These are phyloP conservation scores for Drosophila suzukii DNA, from an alignment of 1,140 invertebrate genomes.

Conservation along the genomic window DNA sequence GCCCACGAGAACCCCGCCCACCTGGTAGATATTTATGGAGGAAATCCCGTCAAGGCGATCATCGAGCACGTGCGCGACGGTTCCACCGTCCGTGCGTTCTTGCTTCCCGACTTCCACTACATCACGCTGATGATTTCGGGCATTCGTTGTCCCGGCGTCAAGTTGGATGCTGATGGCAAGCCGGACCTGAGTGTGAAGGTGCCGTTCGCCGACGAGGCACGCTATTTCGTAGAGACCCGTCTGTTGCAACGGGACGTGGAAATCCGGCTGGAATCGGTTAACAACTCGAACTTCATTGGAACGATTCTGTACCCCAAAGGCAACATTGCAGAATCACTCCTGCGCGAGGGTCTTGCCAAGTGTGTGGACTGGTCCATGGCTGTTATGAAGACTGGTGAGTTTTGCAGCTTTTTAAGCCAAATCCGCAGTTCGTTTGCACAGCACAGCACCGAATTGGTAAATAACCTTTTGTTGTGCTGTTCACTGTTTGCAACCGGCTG, in stretches of 20 bases:
- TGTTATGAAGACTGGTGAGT: conserved; percentile 90
- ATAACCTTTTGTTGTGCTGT: conserved; percentile 47
- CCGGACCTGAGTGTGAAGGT: conserved; percentile 86
- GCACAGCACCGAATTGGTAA: conserved; percentile 45
- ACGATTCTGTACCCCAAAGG: conserved; percentile 96
- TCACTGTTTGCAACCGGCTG: conserved; percentile 35
- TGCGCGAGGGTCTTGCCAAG: conserved; percentile 96
- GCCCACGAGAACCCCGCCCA: conserved; percentile 92
- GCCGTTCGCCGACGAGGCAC: conserved; percentile 85
- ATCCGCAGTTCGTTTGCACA: conserved; percentile 42
- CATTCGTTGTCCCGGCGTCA: conserved; percentile 93
- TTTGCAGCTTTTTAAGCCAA: background rate
- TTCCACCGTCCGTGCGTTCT: conserved; percentile 95
- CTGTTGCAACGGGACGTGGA: conserved; percentile 97
- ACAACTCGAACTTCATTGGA: conserved; percentile 97
- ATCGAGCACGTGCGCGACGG: conserved; percentile 98
- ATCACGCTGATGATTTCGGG: conserved; percentile 98
- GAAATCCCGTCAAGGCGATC: conserved; percentile 93
- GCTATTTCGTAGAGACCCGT: conserved; percentile 95
- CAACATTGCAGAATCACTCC: conserved; percentile 97
- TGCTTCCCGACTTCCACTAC: conserved; percentile 92
- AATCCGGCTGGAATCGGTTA: conserved; percentile 95
- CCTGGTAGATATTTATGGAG: conserved; percentile 92
- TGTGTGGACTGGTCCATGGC: conserved; percentile 99
- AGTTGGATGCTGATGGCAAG: conserved; percentile 88